phyloP scores from a whole-genome alignment of 2,888 invertebrate genomes.

The Temnothorax unifasciatus region DNA sequence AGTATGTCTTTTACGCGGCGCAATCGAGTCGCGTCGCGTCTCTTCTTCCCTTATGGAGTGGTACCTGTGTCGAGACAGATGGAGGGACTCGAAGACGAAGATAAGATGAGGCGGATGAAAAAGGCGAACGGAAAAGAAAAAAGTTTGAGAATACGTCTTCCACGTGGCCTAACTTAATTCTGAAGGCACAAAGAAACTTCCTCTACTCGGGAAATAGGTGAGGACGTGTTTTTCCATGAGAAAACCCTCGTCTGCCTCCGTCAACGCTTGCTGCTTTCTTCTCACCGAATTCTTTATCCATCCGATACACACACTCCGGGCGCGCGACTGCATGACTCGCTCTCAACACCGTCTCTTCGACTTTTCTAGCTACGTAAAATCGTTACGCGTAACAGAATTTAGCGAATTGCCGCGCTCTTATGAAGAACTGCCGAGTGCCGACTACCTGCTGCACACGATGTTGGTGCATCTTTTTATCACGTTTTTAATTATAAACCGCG shows the following conservation, averaged over 20 bases:
- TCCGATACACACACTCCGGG: constrained; percentile 38
- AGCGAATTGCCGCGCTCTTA: background rate
- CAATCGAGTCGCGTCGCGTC: constrained; percentile 3
- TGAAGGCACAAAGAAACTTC: constrained; percentile 78
- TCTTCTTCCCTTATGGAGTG: constrained; percentile 12
- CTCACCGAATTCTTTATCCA: constrained; percentile 48
- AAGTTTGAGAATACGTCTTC: constrained; percentile 68
- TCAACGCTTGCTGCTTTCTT: constrained; percentile 56
- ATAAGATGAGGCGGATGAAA: constrained; percentile 49
- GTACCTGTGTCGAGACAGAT: constrained; percentile 3
- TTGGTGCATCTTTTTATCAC: background rate
- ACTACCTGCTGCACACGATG: no score
- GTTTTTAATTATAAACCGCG: background rate
- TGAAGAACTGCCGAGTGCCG: background rate
- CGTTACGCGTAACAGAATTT: constrained; percentile 9
- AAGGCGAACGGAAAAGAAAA: constrained; percentile 54
- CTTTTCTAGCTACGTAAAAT: constrained; percentile 1
- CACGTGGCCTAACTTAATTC: constrained; percentile 78
- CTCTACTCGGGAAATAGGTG: constrained; percentile 72
- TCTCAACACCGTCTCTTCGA: background rate
- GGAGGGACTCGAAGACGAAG: constrained; percentile 31
- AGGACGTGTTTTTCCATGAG: constrained; percentile 72
- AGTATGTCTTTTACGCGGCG: constrained; percentile 7
- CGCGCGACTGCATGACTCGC: constrained; percentile 9
- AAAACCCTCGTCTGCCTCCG: constrained; percentile 61